Conservation (phyloP, 2,113 vertebrate species). For the Pollachius pollachius region DNA sequence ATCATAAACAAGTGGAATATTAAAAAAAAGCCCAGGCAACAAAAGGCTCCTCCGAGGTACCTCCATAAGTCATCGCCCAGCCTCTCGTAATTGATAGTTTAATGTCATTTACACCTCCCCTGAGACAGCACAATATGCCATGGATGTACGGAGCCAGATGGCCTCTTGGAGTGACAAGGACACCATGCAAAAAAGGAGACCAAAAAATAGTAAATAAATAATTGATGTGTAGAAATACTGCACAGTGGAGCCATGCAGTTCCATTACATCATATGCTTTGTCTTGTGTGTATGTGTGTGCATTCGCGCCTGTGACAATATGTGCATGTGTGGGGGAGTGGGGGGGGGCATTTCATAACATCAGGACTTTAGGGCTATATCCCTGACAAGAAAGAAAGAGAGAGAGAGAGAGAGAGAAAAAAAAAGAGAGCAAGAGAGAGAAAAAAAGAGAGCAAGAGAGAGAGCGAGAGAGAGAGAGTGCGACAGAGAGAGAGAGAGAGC, state of each 20-base stretch:
- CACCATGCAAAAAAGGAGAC: neutral
- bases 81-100: constrained; percentile 17
- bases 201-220: too few relatives aligned
- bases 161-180: constrained; percentile 7
- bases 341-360: too few relatives aligned
- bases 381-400: constrained; percentile 9
- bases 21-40: too few relatives aligned
- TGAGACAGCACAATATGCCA: constrained; percentile 13
- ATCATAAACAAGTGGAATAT: too few relatives aligned
- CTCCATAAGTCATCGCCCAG: neutral
- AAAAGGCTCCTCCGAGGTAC: too few relatives aligned
- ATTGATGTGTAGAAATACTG: too few relatives aligned
- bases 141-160: constrained; percentile 13
- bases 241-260: neutral
- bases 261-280: neutral
- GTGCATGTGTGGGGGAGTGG: neutral
- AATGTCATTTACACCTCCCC: constrained; percentile 17
- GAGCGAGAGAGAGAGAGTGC: too few relatives aligned
- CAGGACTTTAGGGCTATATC: too few relatives aligned
- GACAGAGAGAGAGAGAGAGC: too few relatives aligned
- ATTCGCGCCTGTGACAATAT: neutral
- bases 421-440: too few relatives aligned
- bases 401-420: too few relatives aligned
- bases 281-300: constrained; percentile 1
- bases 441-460: too few relatives aligned